Percentiles rank a stretch among this genome's conserved stretches.
Evolutionary conservation across 2,888 invertebrate genomes (phyloP).

Genomic region (Thymelicus lineola): DNA sequence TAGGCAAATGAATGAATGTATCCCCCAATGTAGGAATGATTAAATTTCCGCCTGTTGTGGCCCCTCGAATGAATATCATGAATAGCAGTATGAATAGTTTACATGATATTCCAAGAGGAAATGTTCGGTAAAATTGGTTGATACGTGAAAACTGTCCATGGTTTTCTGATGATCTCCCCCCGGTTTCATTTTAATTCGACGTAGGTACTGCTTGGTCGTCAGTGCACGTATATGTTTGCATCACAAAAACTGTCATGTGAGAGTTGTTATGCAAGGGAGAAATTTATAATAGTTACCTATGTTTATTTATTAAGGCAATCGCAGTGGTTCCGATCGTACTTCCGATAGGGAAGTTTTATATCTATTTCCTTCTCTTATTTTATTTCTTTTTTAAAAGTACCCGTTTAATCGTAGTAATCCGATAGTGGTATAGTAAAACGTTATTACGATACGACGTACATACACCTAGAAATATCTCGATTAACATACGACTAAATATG

Average conservation of each 20-base stretch:
- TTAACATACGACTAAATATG: no score
- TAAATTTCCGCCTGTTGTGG: conserved; percentile 49
- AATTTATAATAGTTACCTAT: conserved; percentile 16
- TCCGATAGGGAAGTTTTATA: conserved; percentile 4
- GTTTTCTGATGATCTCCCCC: neutral
- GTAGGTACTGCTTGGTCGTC: neutral
- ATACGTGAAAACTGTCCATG: neutral
- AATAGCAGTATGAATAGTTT: neutral
- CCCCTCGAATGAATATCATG: neutral
- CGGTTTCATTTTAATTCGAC: neutral
- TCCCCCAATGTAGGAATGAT: conserved; percentile 47
- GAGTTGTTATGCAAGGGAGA: conserved; percentile 33
- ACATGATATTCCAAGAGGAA: neutral
- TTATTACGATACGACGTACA: no score
- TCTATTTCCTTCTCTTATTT: neutral
- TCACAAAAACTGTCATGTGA: conserved; percentile 4
- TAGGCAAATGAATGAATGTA: neutral
- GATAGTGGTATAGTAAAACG: no score
- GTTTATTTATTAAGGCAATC: conserved; percentile 26
- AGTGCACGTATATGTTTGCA: neutral
- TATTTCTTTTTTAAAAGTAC: neutral
- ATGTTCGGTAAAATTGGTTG: conserved; percentile 7
- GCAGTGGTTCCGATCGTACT: conserved; percentile 1
- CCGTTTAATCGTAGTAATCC: no score
- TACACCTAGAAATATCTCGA: no score